Base-by-base conservation (phyloP, 2,113 vertebrate genomes). In the Sterna hirundo region DNA sequence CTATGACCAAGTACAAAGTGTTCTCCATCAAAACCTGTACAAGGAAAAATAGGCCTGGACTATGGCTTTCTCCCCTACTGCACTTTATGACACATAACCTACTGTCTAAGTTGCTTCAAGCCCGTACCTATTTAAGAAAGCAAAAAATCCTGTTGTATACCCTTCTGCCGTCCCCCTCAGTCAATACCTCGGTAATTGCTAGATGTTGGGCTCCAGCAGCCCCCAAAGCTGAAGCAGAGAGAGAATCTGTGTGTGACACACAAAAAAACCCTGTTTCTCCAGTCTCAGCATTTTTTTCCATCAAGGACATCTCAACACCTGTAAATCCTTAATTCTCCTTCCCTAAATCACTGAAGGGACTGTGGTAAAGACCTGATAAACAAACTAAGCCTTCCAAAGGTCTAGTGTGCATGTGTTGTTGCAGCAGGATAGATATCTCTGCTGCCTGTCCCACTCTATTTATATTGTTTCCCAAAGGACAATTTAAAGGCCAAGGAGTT, bases 371-470 rank as follows among this genome's bases (percentile, higher is more conserved):
- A 58, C 65, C 17, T 9, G 5, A 79, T 40, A 32, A 69, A 62
- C 32, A 27, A 61, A 27, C 12, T 27, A 61, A 74, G 23, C 27
- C 25, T 57, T 74, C 27, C 26, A 60, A 38, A 72, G 4, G 21
- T 40, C 60, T 47, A 9, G 16, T 2, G 4, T 2, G 15, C 13
- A 4, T 3, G 21, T 10, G 29, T 4, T 60, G 23, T 6, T 46
- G 20, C 38, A 52, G 61, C 30, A 60, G 46, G 10, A 19, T 15
- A 46, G 32, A 13, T 34, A 19, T 23, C 44, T 38, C 55, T 52
- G 30, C 44, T 75, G 38, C 32, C 36, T 52, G 21, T 21, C 44
- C 62, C n/a, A 10, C 32, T 44, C 51, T 13, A 4, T 21, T 46
- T 29, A 12, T 15, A 17, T 20, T 27, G 17, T 17, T 49, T 62